A percentile compares a stretch with the other conserved stretches of the same genome.
These are phyloP conservation scores for Muricea muricata DNA, from an alignment of 92 coral and sea anemone genomes.

Conservation along the genomic window DNA sequence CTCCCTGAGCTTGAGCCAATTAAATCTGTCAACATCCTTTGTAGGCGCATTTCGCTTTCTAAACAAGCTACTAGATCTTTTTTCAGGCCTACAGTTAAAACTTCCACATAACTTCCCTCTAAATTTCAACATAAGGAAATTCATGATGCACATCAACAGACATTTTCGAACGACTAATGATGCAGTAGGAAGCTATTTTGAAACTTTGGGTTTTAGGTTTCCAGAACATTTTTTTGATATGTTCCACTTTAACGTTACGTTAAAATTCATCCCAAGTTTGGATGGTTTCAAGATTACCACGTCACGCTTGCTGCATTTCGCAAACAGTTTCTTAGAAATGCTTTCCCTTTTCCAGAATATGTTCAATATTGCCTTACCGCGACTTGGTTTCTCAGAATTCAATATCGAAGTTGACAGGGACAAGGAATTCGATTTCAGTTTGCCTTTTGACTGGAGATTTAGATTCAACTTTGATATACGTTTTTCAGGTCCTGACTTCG, in stretches of 20 bases:
- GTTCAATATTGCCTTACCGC: constrained; percentile 65
- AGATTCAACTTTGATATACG: constrained; percentile 74
- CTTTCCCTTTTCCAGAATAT: constrained; percentile 71
- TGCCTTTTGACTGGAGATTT: constrained; percentile 80
- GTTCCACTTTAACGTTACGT: constrained; percentile 78
- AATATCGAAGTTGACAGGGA: constrained; percentile 47
- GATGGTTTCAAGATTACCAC: constrained; percentile 67
- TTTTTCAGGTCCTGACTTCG: constrained; percentile 63
- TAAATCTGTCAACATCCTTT: constrained; percentile 78
- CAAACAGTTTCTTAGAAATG: constrained; percentile 80
- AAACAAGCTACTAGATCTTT: constrained; percentile 71
- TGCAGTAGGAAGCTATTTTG: constrained; percentile 80
- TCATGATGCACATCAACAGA: constrained; percentile 73
- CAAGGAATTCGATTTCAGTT: constrained; percentile 72
- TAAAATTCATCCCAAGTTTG: constrained; percentile 75
- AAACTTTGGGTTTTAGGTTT: constrained; percentile 51
- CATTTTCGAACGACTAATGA: constrained; percentile 66
- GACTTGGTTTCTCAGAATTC: constrained; percentile 62
- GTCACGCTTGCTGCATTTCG: constrained; percentile 65
- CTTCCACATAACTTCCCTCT: constrained; percentile 84
- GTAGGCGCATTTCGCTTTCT: constrained; percentile 75
- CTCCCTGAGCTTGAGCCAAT: constrained; percentile 57
- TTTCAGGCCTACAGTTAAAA: constrained; percentile 44
- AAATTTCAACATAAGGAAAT: constrained; percentile 71
- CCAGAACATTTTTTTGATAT: constrained; percentile 77